Evolutionary conservation across 2,888 invertebrate species (phyloP).

Genomic region (Pristionchus mayeri): DNA sequence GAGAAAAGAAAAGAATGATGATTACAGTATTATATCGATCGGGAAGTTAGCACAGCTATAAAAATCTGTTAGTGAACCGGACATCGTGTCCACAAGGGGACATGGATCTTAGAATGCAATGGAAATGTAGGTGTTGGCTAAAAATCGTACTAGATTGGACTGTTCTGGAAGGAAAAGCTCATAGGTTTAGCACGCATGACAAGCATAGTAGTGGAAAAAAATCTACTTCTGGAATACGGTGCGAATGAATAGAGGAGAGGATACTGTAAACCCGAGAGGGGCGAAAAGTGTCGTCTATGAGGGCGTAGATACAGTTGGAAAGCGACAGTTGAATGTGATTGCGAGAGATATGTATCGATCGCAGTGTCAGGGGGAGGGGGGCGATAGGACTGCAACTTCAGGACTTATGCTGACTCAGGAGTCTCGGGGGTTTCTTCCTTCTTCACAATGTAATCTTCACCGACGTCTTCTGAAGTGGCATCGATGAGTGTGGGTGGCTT

Average conservation of each 20-base stretch:
- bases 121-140: constrained; percentile 27
- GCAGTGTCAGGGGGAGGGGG: background rate
- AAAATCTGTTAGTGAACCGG: constrained; percentile 25
- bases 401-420: constrained; percentile 20
- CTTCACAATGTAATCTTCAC: background rate
- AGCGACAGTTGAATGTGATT: background rate
- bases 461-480: constrained; percentile 27
- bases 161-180: constrained; percentile 22
- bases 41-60: constrained; percentile 37
- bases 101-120: constrained; percentile 13
- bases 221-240: background rate
- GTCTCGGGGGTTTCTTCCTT: constrained; percentile 46
- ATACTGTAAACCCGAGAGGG: constrained; percentile 25
- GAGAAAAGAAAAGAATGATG: too few relatives aligned
- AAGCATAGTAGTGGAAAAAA: background rate
- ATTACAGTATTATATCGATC: background rate
- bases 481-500: constrained; percentile 46
- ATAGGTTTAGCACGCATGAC: constrained; percentile 25
- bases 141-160: constrained; percentile 37
- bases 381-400: too few relatives aligned
- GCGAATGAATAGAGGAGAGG: background rate
- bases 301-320: constrained; percentile 11
- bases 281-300: background rate
- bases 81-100: constrained; percentile 12
- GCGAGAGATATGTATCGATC: constrained; percentile 11